Evolutionary conservation across 2,888 invertebrate species (phyloP).

Genomic region (Lepas anatifera): DNA sequence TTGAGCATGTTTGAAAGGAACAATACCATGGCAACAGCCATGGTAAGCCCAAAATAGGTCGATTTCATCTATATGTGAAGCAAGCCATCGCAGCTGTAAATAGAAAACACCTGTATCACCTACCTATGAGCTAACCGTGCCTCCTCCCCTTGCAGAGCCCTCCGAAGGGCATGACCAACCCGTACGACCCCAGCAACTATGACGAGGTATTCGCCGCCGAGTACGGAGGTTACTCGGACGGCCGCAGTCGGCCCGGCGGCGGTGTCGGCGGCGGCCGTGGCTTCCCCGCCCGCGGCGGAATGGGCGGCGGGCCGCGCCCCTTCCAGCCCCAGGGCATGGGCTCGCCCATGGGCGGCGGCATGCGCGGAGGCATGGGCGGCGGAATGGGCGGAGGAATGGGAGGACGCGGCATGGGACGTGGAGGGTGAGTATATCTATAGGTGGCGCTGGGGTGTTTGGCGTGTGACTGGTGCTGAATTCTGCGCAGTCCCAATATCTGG

Average conservation of each 20-base stretch:
- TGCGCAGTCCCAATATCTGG: no score
- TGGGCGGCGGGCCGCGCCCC: neutral
- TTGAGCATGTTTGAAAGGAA: no score
- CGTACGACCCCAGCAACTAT: slow-evolving; percentile 92
- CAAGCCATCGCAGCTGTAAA: no score
- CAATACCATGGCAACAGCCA: no score
- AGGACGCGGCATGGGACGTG: neutral
- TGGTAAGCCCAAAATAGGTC: no score
- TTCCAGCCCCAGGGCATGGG: neutral
- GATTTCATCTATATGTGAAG: no score
- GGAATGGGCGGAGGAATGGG: neutral
- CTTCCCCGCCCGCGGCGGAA: neutral
- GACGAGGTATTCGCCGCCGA: slow-evolving; percentile 87
- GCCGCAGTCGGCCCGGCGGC: slow-evolving; percentile 22
- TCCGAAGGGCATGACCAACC: slow-evolving; percentile 62
- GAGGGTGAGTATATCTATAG: slow-evolving; percentile 10
- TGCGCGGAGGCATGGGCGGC: slow-evolving; percentile 22
- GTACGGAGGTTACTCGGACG: slow-evolving; percentile 78
- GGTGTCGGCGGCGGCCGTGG: slow-evolving; percentile 15
- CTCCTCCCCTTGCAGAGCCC: slow-evolving; percentile 48
- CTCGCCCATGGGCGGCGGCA: slow-evolving; percentile 22
- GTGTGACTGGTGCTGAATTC: no score
- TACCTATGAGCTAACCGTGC: neutral
- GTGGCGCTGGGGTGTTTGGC: no score
- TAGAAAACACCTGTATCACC: no score